Percentiles rank a stretch among this genome's conserved stretches.
phyloP scores from a whole-genome alignment of 2,113 vertebrate species.

The Narcine bancroftii region DNA sequence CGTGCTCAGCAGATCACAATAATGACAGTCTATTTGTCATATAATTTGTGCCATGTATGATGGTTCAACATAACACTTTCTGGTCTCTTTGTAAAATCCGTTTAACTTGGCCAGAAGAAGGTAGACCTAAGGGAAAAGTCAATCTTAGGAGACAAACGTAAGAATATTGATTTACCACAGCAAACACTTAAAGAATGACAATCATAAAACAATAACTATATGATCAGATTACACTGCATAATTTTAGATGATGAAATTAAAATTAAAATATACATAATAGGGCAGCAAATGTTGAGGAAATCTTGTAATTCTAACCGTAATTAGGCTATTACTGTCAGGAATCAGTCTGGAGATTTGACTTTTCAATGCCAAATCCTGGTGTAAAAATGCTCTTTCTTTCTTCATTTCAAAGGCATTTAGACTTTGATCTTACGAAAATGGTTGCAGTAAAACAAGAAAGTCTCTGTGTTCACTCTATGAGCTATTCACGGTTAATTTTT shows the following conservation, averaged over 20 bases:
- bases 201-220: background rate
- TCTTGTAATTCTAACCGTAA: background rate
- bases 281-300: background rate
- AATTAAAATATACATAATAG: background rate
- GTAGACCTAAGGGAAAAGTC: background rate
- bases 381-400: background rate
- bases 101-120: background rate
- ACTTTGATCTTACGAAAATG: background rate
- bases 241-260: background rate
- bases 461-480: background rate
- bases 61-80: background rate
- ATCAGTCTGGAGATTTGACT: background rate
- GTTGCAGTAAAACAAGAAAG: background rate
- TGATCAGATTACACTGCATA: background rate
- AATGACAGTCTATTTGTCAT: background rate
- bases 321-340: background rate
- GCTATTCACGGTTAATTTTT: conserved; percentile 8
- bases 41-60: background rate
- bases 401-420: background rate
- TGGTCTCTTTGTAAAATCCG: background rate
- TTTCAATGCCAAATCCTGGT: background rate
- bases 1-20: background rate
- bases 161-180: background rate
- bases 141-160: background rate
- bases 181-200: background rate